Percentiles rank a stretch among this genome's conserved stretches.
Conservation (phyloP, 2,888 invertebrate genomes). For the Noctua janthe region DNA sequence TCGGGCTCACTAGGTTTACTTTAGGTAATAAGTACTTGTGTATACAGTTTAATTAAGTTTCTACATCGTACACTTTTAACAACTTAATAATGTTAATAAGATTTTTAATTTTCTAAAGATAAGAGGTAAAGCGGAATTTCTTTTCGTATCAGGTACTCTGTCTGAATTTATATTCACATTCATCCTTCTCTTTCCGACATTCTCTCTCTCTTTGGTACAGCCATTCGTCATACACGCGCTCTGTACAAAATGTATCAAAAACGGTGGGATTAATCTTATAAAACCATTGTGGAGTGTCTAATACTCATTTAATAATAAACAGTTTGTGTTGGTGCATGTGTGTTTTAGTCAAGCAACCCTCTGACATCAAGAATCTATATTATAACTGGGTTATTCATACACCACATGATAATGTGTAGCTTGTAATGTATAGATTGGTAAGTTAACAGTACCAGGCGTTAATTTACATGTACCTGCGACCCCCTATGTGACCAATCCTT, state of each 20-base stretch:
- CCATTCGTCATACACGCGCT: too few species aligned
- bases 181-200: too few species aligned
- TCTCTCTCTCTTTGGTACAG: too few species aligned
- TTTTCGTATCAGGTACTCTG: not conserved
- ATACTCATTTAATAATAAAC: too few species aligned
- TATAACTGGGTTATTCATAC: not conserved
- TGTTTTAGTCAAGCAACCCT: too few species aligned
- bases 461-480: not conserved
- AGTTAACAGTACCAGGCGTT: not conserved
- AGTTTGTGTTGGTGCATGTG: too few species aligned
- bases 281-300: too few species aligned
- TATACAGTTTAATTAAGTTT: slow-evolving; percentile 49
- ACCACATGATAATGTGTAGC: not conserved
- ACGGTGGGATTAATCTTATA: too few species aligned
- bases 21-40: slow-evolving; percentile 29
- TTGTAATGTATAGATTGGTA: not conserved
- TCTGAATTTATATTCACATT: too few species aligned
- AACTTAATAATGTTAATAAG: slow-evolving; percentile 38
- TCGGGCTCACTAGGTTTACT: slow-evolving; percentile 17
- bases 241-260: too few species aligned
- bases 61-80: slow-evolving; percentile 28
- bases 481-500: not conserved
- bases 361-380: too few species aligned
- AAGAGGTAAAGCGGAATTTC: slow-evolving; percentile 26
- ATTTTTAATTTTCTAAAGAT: slow-evolving; percentile 28